phyloP scores from a whole-genome alignment of 1,140 invertebrate species.

The Drosophila nigromelanica region DNA sequence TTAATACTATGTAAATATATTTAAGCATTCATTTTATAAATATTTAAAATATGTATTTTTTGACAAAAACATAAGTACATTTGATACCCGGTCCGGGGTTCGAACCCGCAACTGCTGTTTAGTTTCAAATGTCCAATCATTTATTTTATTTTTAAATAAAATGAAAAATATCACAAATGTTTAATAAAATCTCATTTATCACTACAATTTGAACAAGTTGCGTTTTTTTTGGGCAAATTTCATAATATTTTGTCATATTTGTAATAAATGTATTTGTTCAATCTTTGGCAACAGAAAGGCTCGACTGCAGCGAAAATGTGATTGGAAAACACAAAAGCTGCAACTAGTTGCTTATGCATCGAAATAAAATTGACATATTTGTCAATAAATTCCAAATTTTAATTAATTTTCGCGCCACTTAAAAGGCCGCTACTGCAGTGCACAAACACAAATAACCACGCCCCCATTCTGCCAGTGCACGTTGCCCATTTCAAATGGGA shows the following conservation, averaged over 20 bases:
- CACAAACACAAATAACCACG: constrained; percentile 20
- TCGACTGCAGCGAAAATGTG: constrained; percentile 23
- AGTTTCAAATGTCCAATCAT: not conserved
- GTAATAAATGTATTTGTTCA: not conserved
- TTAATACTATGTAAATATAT: too few species aligned
- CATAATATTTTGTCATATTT: constrained; percentile 15
- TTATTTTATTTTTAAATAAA: not conserved
- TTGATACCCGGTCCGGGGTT: not conserved
- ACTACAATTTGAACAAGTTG: not conserved
- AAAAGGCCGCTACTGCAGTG: constrained; percentile 45
- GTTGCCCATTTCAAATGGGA: constrained; percentile 23
- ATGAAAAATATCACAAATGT: not conserved
- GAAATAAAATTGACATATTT: constrained; percentile 68
- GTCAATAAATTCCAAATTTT: constrained; percentile 74
- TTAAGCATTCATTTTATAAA: too few species aligned
- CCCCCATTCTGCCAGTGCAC: not conserved
- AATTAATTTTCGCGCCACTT: constrained; percentile 81
- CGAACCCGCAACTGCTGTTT: not conserved
- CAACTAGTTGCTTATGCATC: constrained; percentile 2
- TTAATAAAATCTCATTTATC: not conserved
- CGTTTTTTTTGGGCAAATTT: not conserved
- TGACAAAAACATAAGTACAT: too few species aligned
- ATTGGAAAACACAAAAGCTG: constrained; percentile 3
- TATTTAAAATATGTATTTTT: too few species aligned
- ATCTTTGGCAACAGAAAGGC: constrained; percentile 1